Percentiles rank a stretch among this genome's conserved stretches.
Evolutionary conservation across 1,140 invertebrate genomes (phyloP).

Genomic region (Euura saliciscinereae): DNA sequence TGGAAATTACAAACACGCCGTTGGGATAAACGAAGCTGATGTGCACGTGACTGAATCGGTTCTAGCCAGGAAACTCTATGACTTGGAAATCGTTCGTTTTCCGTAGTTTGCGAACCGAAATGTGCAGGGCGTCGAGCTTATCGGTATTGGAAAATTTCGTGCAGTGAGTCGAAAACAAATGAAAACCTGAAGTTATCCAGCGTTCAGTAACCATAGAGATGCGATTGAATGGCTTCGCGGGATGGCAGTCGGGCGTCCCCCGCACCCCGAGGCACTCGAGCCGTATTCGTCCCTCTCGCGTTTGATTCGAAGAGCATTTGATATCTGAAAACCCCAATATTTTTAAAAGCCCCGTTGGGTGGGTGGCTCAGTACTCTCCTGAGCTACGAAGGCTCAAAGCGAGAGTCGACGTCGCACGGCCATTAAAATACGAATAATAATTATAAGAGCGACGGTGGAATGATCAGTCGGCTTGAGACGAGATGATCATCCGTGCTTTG

Average conservation of each 20-base stretch:
- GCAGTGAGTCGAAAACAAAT: slow-evolving; percentile 33
- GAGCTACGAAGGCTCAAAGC: slow-evolving; percentile 31
- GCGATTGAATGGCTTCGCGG: slow-evolving; percentile 59
- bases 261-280: slow-evolving; percentile 40
- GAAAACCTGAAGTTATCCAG: slow-evolving; percentile 50
- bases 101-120: not conserved
- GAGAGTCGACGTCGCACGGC: slow-evolving; percentile 41
- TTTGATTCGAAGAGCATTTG: slow-evolving; percentile 50
- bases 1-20: not conserved
- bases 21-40: not conserved
- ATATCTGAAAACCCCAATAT: slow-evolving; percentile 61
- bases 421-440: slow-evolving; percentile 63
- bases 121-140: not conserved
- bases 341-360: slow-evolving; percentile 54
- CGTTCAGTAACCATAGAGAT: slow-evolving; percentile 38
- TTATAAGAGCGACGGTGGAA: slow-evolving; percentile 56
- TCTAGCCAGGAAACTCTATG: not conserved
- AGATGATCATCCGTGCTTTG: slow-evolving; percentile 46
- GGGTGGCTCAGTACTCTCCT: not conserved
- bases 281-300: slow-evolving; percentile 30
- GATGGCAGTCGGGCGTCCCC: slow-evolving; percentile 13
- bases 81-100: not conserved
- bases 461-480: slow-evolving; percentile 54
- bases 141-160: slow-evolving; percentile 2
- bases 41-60: not conserved